Percentiles rank a stretch among this genome's conserved stretches.
phyloP scores from a whole-genome alignment of 2,113 vertebrate genomes.

The Oriolus oriolus region DNA sequence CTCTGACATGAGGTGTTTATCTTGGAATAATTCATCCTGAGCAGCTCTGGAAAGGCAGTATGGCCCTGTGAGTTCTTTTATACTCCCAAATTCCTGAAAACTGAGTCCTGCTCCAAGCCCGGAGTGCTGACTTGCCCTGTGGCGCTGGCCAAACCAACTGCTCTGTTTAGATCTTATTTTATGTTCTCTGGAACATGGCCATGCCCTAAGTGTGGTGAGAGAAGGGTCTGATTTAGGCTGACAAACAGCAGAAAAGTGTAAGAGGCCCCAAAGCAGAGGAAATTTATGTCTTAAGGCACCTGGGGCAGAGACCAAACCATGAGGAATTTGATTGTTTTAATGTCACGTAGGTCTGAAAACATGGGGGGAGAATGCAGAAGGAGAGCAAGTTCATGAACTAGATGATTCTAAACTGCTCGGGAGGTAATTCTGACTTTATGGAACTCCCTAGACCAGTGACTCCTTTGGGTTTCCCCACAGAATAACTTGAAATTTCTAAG shows the following conservation, averaged over 20 bases:
- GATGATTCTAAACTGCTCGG: neutral
- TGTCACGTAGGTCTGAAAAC: neutral
- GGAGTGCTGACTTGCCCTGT: neutral
- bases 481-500: slow-evolving; percentile 15
- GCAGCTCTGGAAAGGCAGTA: neutral
- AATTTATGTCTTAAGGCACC: neutral
- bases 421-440: neutral
- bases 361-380: neutral
- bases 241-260: neutral
- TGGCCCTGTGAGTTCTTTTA: neutral
- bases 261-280: neutral
- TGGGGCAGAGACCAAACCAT: neutral
- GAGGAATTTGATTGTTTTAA: neutral
- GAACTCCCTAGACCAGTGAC: neutral
- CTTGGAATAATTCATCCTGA: neutral
- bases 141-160: neutral
- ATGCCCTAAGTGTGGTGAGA: accelerated
- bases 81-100: neutral
- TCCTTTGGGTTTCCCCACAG: slow-evolving; percentile 11
- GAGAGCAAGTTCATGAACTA: neutral
- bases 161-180: neutral
- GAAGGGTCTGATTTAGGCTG: neutral
- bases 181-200: neutral
- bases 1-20: neutral
- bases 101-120: neutral